A percentile compares a stretch with the other conserved stretches of the same genome.
These are phyloP conservation scores for Elymnias hypermnestra DNA, from an alignment of 1,140 invertebrate species.

Conservation along the genomic window DNA sequence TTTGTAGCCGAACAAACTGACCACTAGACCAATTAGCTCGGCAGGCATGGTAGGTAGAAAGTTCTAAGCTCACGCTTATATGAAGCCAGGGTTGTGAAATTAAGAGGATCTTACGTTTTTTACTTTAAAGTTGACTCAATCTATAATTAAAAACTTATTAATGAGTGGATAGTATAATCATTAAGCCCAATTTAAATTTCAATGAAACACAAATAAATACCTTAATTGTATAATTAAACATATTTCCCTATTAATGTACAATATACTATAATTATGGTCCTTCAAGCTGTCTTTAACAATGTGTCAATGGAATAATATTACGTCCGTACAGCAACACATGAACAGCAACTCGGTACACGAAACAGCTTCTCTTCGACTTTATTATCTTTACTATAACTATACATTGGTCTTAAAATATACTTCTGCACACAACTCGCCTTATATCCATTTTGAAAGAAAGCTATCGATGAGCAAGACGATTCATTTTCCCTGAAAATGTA, in stretches of 20 bases:
- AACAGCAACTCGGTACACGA: constrained; percentile 80
- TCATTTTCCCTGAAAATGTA: constrained; percentile 19
- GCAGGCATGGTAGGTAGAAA: no score
- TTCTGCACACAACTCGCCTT: constrained; percentile 79
- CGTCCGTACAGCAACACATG: constrained; percentile 57
- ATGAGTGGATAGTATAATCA: no score
- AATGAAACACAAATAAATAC: no score
- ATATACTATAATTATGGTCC: background rate
- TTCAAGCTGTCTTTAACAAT: background rate
- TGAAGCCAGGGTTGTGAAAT: no score
- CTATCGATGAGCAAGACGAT: constrained; percentile 48
- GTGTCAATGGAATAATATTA: background rate
- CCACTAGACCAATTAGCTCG: no score
- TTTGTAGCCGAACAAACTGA: no score
- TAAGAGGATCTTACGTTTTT: no score
- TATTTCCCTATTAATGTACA: constrained; percentile 1
- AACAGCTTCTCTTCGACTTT: constrained; percentile 71
- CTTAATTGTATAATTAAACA: no score
- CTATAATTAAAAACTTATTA: no score
- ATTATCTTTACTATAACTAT: constrained; percentile 71
- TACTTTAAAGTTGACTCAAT: no score
- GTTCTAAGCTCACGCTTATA: no score
- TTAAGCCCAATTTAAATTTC: no score
- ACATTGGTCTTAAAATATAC: constrained; percentile 76
- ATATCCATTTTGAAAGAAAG: constrained; percentile 69